Base-by-base conservation (phyloP, 2,888 invertebrate species). In the Ophion costatus region DNA sequence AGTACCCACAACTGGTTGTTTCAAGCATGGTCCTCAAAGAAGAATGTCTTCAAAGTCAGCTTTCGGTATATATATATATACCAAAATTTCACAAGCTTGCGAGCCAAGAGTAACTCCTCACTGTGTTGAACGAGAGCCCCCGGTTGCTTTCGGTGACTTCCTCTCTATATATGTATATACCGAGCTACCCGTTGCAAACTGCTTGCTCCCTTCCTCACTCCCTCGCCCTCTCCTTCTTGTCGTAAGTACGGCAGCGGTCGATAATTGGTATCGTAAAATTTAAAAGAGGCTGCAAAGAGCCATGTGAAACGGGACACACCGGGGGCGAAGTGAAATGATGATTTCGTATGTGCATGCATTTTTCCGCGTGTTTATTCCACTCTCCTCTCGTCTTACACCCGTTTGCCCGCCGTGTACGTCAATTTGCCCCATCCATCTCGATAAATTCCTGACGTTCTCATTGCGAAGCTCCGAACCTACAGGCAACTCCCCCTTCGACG, bases 191-290 rank as follows among this genome's bases (percentile, higher is more conserved):
- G 29, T 29, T 29, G 29, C 29, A 4, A 29, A 29, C 3, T 4
- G 29, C 29, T 63, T 83, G 63, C 73, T 33, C 42, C 45, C 64
- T 63, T 67, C 75, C 70, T 80, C 83, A 61, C 74, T 85, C 81
- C 83, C 61, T 75, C 67, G 66, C 22, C 70, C 73, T 74, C 42
- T 11, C 76, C 73, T 67, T 20, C 61, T 73, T 66, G 76, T 75
- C 83, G 87, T 88, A 88, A 88, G 88, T 84, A 84, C 88, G 70
- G 87, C 87, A 87, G 88, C 88, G 81, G 22, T 83, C 84, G 84
- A 87, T 88, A 88, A 88, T 88, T 88, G 88, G 88, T 87, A 87
- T 87, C 88, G 87, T 88, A 88, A 88, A 88, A 87, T 80, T 87
- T 88, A 87, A 87, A 88, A 86, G 84, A 85, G 87, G 84, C 86